Percentiles rank a stretch among this genome's conserved stretches.
Conservation (phyloP, 2,888 invertebrate genomes). For the Dasysyrphus albostriatus region DNA sequence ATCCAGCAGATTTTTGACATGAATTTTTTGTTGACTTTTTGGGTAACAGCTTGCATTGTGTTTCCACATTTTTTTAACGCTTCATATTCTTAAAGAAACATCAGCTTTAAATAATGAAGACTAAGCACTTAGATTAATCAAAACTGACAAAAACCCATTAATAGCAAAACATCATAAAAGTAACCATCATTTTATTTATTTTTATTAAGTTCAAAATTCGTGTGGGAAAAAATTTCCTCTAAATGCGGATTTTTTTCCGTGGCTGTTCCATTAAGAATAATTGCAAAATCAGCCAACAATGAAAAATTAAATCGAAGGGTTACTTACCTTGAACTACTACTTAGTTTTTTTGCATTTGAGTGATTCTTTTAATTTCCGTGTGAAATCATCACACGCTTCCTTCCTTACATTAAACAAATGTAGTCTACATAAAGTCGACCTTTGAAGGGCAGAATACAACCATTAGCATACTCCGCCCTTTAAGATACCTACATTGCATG, state of each 20-base stretch:
- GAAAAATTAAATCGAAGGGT: slow-evolving; percentile 33
- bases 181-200: neutral
- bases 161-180: neutral
- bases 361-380: slow-evolving; percentile 72
- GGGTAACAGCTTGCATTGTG: too few relatives aligned
- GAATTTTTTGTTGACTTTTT: too few relatives aligned
- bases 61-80: too few relatives aligned
- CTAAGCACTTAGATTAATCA: neutral
- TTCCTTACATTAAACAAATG: neutral
- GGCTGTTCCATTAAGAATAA: slow-evolving; percentile 51
- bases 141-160: neutral
- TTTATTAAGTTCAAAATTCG: slow-evolving; percentile 7
- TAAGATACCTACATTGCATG: slow-evolving; percentile 44
- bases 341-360: slow-evolving; percentile 52
- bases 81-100: too few relatives aligned
- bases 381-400: slow-evolving; percentile 67
- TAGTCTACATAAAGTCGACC: neutral
- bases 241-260: slow-evolving; percentile 10
- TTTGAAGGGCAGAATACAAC: slow-evolving; percentile 38
- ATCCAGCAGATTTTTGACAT: too few relatives aligned
- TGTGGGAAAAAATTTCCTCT: slow-evolving; percentile 52
- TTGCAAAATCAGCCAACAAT: slow-evolving; percentile 35
- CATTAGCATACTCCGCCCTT: slow-evolving; percentile 70
- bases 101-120: neutral
- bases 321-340: slow-evolving; percentile 33